Base-by-base conservation (phyloP, 2,113 vertebrate genomes). In the Epinephelus fuscoguttatus region DNA sequence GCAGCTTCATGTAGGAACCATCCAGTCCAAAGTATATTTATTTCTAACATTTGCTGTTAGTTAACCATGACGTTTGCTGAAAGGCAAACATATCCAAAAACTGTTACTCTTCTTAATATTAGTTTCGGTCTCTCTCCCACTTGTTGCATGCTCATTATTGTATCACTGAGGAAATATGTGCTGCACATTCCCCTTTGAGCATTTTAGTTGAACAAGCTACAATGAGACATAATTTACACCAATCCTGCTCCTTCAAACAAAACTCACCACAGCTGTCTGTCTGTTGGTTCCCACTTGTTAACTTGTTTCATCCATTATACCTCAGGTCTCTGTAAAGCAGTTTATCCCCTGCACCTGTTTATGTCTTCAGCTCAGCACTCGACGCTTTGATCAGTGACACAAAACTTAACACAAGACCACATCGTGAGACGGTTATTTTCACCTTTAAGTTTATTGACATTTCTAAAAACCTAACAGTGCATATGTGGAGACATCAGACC, bases 281-380 rank as follows among this genome's bases (percentile, higher is more conserved):
- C 15, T 42, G 64, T 55, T 30, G 53, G 75, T 75, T 87, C 80
- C 80, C 73, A 67, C 70, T 4, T 27, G 47, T 68, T 10, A 55
- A 82, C 59, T 1, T 1, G 59, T 21, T 80, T 50, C 42, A 81
- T 69, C 59, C 50, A 42, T 63, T 42, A 37, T 19, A 57, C 73
- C 62, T 67, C 40, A 33, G 10, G 52, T 69, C 56, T 57, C 13
- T 75, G 62, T 75, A 13, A 73, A 86, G 45, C 67, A n/a, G 37
- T 84, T 85, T 77, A 72, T 70, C 77, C 53, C 15, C 68, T 61
- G 52, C 83, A 89, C 83, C 78, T 88, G 78, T 87, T 85, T 60
- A 77, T 82, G 81, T 74, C 77, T 45, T 86, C 75, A 80, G 61
- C 18, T 50, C 6, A 13, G 67, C 61, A 55, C 70, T 40, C 4